Percentiles rank a stretch among this genome's conserved stretches.
Evolutionary conservation across 2,797 vertebrate species (phyloP).

Genomic region (Anabacerthia variegaticeps): DNA sequence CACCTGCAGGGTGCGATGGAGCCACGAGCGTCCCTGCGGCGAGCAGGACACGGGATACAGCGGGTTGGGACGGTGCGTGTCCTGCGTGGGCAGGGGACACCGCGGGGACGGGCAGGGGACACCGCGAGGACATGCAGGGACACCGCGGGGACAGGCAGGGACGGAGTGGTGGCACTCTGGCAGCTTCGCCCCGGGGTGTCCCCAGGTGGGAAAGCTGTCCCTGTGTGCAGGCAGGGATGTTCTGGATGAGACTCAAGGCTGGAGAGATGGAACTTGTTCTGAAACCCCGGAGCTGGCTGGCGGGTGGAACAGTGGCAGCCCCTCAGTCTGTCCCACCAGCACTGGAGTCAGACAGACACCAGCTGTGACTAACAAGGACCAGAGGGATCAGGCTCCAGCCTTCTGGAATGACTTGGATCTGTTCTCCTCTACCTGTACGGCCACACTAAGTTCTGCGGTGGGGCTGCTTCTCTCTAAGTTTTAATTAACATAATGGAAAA

Average conservation of each 20-base stretch:
- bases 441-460: neutral
- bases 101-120: too few species aligned
- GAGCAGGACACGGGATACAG: fast-evolving
- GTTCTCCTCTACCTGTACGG: neutral
- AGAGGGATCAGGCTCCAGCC: neutral
- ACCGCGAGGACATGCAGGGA: too few species aligned
- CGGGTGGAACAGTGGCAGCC: neutral
- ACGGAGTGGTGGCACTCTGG: neutral
- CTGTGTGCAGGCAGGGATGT: neutral
- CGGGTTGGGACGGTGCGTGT: neutral
- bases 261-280: neutral
- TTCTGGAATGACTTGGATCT: neutral
- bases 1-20: neutral
- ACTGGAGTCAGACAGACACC: neutral
- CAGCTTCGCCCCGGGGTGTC: neutral
- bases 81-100: too few species aligned
- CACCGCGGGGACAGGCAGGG: too few species aligned
- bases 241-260: neutral
- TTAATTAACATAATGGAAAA: neutral
- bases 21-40: neutral
- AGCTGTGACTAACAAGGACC: neutral
- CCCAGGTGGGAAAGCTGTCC: neutral
- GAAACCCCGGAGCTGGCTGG: neutral
- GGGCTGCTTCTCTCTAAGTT: neutral
- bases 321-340: neutral